These are phyloP conservation scores for Harmothoe impar DNA, from an alignment of 2,888 invertebrate genomes.

Conservation along the genomic window DNA sequence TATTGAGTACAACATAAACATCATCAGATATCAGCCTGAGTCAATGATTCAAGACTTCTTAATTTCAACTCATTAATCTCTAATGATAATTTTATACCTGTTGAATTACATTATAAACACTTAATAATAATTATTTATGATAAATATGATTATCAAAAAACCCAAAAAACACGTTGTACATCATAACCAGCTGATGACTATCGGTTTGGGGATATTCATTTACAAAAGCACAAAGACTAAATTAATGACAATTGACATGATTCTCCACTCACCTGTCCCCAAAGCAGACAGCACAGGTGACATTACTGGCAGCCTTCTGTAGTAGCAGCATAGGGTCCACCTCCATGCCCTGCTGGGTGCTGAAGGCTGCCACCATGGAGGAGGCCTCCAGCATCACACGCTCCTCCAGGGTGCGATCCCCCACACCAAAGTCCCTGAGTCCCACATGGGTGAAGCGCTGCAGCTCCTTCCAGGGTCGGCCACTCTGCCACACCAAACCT, in stretches of 20 bases:
- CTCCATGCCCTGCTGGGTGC: background rate
- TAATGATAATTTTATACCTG: no score
- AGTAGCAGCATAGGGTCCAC: background rate
- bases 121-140: no score
- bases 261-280: slow-evolving; percentile 21
- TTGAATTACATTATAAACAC: background rate
- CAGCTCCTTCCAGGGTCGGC: slow-evolving; percentile 1
- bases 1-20: no score
- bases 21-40: no score
- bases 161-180: no score
- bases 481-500: slow-evolving; percentile 34
- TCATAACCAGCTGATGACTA: no score
- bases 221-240: no score
- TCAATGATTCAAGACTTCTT: no score
- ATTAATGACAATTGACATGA: background rate
- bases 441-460: background rate
- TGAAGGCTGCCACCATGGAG: slow-evolving; percentile 8
- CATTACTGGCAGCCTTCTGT: slow-evolving; percentile 13
- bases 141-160: no score
- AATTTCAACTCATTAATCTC: no score
- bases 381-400: background rate
- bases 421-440: background rate
- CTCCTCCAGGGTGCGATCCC: background rate
- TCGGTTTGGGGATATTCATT: no score
- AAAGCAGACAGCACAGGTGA: background rate